phyloP scores from a whole-genome alignment of 2,797 vertebrate genomes.

The Bucorvus abyssinicus region DNA sequence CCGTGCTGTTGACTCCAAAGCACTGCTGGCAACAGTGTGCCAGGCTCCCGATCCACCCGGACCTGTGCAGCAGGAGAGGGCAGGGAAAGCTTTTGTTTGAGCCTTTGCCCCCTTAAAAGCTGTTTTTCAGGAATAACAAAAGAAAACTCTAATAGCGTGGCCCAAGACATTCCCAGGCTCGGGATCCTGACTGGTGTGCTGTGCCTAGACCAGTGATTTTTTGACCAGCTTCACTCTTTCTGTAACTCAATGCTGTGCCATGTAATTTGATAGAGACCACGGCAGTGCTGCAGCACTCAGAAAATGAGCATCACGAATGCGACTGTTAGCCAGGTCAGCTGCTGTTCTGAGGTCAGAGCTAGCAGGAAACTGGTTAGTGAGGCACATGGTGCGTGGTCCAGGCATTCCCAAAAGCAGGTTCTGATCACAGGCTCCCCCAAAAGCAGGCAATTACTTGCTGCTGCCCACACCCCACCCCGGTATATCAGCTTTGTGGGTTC shows the following conservation, averaged over 20 bases:
- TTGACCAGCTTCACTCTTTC: not conserved
- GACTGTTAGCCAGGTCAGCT: not conserved
- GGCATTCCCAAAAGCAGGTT: not conserved
- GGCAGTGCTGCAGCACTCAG: not conserved
- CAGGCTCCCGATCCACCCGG: fast-evolving
- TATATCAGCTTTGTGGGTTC: no score
- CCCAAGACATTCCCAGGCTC: not conserved
- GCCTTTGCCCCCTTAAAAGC: not conserved
- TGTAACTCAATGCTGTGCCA: not conserved
- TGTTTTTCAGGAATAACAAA: not conserved
- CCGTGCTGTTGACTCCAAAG: fast-evolving
- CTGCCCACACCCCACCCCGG: not conserved
- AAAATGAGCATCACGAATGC: no score
- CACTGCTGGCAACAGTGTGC: not conserved
- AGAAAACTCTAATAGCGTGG: not conserved
- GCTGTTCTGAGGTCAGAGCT: not conserved
- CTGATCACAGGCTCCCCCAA: not conserved
- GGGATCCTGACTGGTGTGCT: not conserved
- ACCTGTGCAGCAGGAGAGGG: not conserved
- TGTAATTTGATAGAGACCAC: not conserved
- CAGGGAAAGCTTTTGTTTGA: not conserved
- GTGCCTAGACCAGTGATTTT: not conserved
- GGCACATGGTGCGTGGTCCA: fast-evolving
- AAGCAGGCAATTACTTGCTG: not conserved
- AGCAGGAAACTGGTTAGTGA: not conserved